Conservation (phyloP, 2,797 vertebrate species). For the Myotis planiceps region DNA sequence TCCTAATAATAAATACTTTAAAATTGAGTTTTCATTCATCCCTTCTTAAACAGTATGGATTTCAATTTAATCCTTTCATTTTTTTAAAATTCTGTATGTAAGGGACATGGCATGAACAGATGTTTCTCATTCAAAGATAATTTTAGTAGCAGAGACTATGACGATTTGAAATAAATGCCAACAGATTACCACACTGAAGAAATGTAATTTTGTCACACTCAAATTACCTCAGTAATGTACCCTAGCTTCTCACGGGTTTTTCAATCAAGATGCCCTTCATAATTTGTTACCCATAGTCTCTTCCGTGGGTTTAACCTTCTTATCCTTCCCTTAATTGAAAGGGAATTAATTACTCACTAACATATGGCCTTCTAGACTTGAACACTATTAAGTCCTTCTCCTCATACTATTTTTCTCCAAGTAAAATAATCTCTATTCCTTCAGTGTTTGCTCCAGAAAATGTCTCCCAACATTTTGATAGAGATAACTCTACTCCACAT, state of each 20-base stretch:
- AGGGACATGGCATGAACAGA: neutral
- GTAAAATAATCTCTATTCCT: neutral
- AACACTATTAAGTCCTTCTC: neutral
- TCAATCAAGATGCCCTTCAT: slow-evolving; percentile 7
- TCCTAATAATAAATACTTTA: slow-evolving; percentile 17
- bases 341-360: neutral
- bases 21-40: slow-evolving; percentile 28
- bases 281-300: neutral
- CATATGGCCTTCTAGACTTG: neutral
- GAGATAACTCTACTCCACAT: neutral
- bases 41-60: neutral
- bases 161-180: slow-evolving; percentile 56
- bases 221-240: neutral
- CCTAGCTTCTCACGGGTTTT: neutral
- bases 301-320: neutral
- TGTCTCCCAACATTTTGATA: neutral
- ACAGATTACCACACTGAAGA: neutral
- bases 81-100: neutral
- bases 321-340: slow-evolving; percentile 40
- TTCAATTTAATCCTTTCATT: neutral
- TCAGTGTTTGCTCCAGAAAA: neutral
- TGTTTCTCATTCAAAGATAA: slow-evolving; percentile 40
- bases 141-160: neutral
- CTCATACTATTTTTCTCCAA: neutral
- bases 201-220: neutral